Conservation (phyloP, 2,113 vertebrate species). For the Malurus elegans region DNA sequence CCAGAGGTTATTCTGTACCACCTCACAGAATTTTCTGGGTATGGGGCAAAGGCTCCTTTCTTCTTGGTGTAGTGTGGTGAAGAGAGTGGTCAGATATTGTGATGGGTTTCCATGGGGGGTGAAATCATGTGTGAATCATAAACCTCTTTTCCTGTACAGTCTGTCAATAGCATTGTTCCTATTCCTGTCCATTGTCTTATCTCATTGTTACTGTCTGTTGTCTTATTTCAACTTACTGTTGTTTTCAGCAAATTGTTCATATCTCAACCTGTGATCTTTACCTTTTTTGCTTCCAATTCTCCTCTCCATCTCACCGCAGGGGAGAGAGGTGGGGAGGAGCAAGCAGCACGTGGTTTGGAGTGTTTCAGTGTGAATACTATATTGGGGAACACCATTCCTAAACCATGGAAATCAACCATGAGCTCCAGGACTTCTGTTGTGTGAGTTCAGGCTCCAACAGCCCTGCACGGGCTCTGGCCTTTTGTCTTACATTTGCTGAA, state of each 20-base stretch:
- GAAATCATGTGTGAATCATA: background rate
- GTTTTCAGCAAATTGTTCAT: background rate
- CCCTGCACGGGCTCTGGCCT: background rate
- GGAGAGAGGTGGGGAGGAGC: background rate
- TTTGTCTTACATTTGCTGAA: background rate
- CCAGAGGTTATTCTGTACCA: background rate
- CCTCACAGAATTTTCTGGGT: background rate
- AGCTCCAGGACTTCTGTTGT: background rate
- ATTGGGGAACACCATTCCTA: background rate
- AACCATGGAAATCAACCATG: background rate
- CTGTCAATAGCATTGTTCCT: background rate
- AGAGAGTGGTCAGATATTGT: fast-evolving
- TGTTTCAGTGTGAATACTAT: background rate
- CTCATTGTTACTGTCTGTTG: background rate
- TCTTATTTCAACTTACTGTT: background rate
- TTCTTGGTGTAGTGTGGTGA: fast-evolving
- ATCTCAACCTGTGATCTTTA: background rate
- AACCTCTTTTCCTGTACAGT: fast-evolving
- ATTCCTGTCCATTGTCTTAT: too few relatives aligned
- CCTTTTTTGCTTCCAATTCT: background rate
- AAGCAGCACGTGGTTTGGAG: background rate
- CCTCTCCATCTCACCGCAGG: background rate
- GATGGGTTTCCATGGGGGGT: fast-evolving
- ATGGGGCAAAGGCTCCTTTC: background rate
- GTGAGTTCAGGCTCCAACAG: background rate